These are phyloP conservation scores for Marmota monax DNA, from an alignment of 2,113 vertebrate species.

Conservation along the genomic window DNA sequence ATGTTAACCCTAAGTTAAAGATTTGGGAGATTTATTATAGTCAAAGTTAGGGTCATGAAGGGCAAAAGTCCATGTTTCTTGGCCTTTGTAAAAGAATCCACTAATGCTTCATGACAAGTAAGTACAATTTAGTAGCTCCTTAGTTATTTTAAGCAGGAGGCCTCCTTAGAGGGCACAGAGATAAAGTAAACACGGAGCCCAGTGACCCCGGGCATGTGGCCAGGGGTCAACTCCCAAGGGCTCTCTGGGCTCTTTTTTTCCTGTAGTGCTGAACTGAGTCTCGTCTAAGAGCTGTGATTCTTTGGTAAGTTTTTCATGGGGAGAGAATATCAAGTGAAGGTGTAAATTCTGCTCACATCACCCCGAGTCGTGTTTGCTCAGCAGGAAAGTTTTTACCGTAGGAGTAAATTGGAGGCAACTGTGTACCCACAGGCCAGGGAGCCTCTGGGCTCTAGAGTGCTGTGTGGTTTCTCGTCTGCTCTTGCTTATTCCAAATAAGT, in stretches of 20 bases:
- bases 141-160: background rate
- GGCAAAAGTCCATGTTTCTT: background rate
- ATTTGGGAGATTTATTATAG: background rate
- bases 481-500: background rate
- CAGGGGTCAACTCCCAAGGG: slow-evolving; percentile 32
- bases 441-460: background rate
- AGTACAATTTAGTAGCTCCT: slow-evolving; percentile 21
- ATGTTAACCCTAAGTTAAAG: background rate
- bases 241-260: background rate
- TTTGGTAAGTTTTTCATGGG: background rate
- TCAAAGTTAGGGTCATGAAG: slow-evolving; percentile 12
- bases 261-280: background rate
- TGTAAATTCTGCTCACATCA: background rate
- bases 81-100: slow-evolving; percentile 46
- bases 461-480: background rate
- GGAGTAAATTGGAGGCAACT: background rate
- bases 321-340: background rate
- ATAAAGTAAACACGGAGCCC: slow-evolving; percentile 32
- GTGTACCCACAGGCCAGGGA: background rate
- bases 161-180: background rate
- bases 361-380: background rate
- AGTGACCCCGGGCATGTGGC: background rate
- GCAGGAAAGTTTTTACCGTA: background rate
- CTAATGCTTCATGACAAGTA: background rate
- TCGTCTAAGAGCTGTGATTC: background rate